Evolutionary conservation across 2,113 vertebrate species (phyloP), one percentile per base, ranked within the genome.

Genomic region (Corynorhinus townsendii): DNA sequence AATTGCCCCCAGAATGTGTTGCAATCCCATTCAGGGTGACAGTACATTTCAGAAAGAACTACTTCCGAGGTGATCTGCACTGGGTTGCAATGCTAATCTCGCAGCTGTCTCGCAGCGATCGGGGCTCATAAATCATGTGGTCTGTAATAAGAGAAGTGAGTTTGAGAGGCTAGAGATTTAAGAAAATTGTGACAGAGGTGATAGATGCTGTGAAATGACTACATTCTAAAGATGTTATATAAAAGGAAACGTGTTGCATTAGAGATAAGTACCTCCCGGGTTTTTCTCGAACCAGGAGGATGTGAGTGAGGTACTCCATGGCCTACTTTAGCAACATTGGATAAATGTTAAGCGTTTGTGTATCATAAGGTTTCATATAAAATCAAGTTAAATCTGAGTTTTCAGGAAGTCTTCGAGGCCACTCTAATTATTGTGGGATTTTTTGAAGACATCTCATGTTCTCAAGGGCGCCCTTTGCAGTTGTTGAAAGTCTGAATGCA

Each of bases 151-250:
- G 93, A 97, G 95, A 95, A 97, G 85, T 94, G 97, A 97, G 35
- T 95, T 93, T 62, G 90, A 98, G 95, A 97, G 95, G 94, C 98
- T 98, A 97, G 98, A 98, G 98, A 97, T 98, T 94, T 95, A 97
- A 97, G 90, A 97, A 98, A 97, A 98, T 84, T 89, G 43, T 97
- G 97, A 95, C 96, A 97, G 92, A 97, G 89, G 86, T 97, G 96
- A 98, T 96, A 94, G 96, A 97, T 97, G 96, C 97, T 96, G 97
- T 93, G 76, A 97, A 98, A 97, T 98, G 90, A 97, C 91, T 97
- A 66, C 79, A 95, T 96, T 96, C 94, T 96, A 91, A 98, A 96
- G 94, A 97, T 97, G 95, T 96, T 94, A 17, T 90, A 96, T 94
- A 68, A 97, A 97, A 96, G 35, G 73, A 54, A 97, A 97, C 87